A percentile compares a stretch with the other conserved stretches of the same genome.
phyloP scores from a whole-genome alignment of 2,797 vertebrate species.

The Micromesistius poutassou region DNA sequence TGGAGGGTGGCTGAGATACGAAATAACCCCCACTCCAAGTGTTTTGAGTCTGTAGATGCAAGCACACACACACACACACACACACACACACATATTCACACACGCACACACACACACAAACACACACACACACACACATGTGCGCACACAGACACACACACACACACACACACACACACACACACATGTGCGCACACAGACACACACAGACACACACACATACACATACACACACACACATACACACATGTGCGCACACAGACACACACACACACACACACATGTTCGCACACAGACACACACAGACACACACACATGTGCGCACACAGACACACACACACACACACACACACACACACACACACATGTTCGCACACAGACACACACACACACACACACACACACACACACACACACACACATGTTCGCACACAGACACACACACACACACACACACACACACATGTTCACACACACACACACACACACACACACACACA shows the following conservation, averaged over 20 bases:
- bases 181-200: background rate
- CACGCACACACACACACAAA: background rate
- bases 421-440: no score
- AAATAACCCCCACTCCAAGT: background rate
- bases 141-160: no score
- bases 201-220: no score
- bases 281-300: background rate
- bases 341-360: constrained; percentile 2
- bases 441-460: background rate
- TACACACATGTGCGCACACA: no score
- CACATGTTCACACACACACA: background rate
- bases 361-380: background rate
- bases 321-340: background rate
- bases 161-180: background rate
- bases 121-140: background rate
- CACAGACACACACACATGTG: background rate
- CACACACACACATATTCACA: background rate
- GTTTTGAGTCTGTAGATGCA: background rate
- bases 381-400: background rate
- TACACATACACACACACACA: no score
- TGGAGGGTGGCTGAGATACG: background rate
- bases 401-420: background rate
- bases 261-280: no score
- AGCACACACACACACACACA: background rate
- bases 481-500: no score